Base-by-base conservation (phyloP, 2,888 invertebrate genomes). In the Hyppa rectilinea region DNA sequence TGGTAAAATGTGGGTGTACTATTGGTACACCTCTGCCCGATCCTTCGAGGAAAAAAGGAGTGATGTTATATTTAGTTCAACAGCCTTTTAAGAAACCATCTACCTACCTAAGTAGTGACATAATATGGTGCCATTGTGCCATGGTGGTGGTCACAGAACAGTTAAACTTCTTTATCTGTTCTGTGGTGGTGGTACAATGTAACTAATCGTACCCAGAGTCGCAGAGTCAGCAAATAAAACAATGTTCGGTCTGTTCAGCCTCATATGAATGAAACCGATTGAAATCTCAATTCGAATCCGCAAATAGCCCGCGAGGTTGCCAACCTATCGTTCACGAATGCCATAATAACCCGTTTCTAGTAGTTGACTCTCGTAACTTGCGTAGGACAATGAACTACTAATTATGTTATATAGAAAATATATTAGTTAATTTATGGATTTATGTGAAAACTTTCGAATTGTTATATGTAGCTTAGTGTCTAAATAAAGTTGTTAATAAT, bases 301-400 rank as follows among this genome's bases (percentile, higher is more conserved):
- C 76, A 70, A 80, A 78, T 80, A 78, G 81, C 64, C 20, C 38
- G 49, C 45, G 76, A 78, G 78, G 78, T 78, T 78, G 78, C 49
- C 78, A 78, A 78, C 78, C 78, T 78, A 80, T 65, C 47, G 78
- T 58, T 75, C 64, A 61, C 76, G 61, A 75, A 80, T 69, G 64
- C 78, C 36, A 80, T 70, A 78, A 78, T 69, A 78, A 78, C 78
- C 81, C 60, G 78, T 78, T 77, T 80, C 76, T 61, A 40, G 60
- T 47, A 80, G 81, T 80, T 43, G 60, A 69, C 56, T 68, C 75
- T 80, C 63, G 43, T 80, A 80, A 75, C 61, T 65, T 62, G 61
- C 80, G 64, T 62, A 80, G 78, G 78, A 80, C 81, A 75, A 78
- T 78, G 78, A 78, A 78, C 78, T 75, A 73, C 50, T 80, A 73